These are phyloP conservation scores for Chaenocephalus aceratus DNA, from an alignment of 2,113 vertebrate genomes.

Conservation along the genomic window DNA sequence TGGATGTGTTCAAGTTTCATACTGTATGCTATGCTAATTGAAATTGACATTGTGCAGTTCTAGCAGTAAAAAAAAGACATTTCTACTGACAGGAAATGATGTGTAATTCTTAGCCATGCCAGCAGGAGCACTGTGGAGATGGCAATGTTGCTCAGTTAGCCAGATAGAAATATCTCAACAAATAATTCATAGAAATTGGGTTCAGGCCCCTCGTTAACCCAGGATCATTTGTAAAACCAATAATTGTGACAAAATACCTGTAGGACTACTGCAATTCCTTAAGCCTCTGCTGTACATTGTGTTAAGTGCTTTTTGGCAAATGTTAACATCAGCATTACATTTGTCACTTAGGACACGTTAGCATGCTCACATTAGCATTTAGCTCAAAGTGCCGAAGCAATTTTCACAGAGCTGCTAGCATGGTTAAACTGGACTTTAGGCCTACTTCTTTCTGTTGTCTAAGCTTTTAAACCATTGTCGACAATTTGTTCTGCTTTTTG, in stretches of 20 bases:
- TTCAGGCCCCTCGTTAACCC: background rate
- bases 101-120: background rate
- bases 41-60: background rate
- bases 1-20: background rate
- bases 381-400: no score
- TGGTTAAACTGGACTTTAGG: background rate
- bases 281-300: background rate
- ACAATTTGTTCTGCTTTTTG: background rate
- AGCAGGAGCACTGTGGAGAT: background rate
- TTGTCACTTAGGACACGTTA: background rate
- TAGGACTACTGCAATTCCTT: background rate
- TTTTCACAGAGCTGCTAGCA: background rate
- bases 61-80: background rate
- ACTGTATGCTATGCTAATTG: background rate
- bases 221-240: background rate
- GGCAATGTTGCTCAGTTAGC: background rate
- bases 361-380: no score
- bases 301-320: background rate
- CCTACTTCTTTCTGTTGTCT: background rate
- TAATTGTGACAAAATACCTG: background rate
- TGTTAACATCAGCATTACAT: background rate
- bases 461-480: background rate
- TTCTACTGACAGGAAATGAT: background rate
- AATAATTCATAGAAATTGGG: background rate
- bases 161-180: background rate